phyloP scores from a whole-genome alignment of 2,888 invertebrate genomes.

The Macaria notata region DNA sequence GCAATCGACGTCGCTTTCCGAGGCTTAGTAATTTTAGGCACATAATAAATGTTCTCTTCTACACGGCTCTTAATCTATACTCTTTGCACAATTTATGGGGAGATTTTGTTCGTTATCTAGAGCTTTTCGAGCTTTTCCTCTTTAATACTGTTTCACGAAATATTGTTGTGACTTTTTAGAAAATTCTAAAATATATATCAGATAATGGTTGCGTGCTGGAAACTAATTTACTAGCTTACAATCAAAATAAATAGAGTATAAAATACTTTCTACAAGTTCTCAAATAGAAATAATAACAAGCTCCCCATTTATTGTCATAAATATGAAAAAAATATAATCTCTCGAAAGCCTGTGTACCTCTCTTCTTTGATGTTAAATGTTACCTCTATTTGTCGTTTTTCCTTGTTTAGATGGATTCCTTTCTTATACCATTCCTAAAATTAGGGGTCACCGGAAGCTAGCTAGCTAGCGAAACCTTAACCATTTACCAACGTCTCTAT shows the following conservation, averaged over 20 bases:
- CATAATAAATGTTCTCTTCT: constrained; percentile 81
- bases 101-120: constrained; percentile 19
- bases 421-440: constrained; percentile 56
- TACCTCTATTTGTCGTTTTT: constrained; percentile 65
- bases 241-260: no score
- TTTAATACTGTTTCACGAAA: no score
- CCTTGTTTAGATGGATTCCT: constrained; percentile 59
- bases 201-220: no score
- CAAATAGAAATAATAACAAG: no score
- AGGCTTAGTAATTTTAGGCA: constrained; percentile 80
- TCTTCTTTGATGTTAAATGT: constrained; percentile 73
- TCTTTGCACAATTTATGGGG: constrained; percentile 60
- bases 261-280: no score
- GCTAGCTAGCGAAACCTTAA: constrained; percentile 49
- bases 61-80: constrained; percentile 57
- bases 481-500: constrained; percentile 54
- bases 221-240: no score
- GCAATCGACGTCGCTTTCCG: constrained; percentile 77
- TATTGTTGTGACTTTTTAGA: no score
- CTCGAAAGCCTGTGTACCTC: constrained; percentile 53
- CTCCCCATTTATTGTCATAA: constrained; percentile 55
- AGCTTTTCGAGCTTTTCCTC: no score
- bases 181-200: no score
- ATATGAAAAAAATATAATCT: constrained; percentile 40
- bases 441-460: constrained; percentile 72